Conservation (phyloP, 1,140 invertebrate genomes). For the Zaprionus ornatus region DNA sequence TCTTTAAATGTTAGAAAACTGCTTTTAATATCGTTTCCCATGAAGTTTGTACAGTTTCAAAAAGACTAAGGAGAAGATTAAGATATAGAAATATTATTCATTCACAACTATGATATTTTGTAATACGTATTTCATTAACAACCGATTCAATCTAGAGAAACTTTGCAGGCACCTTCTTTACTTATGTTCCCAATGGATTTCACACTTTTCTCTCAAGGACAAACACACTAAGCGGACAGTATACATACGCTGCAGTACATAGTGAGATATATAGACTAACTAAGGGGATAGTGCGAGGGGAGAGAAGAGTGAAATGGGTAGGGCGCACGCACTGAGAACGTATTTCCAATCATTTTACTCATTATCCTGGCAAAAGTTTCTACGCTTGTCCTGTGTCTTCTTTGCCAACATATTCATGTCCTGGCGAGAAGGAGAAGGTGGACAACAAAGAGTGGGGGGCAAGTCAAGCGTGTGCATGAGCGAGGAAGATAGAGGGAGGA, state of each 20-base stretch:
- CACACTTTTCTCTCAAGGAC: conserved; percentile 1
- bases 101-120: too few species aligned
- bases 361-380: conserved; percentile 76
- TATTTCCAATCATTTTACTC: conserved; percentile 82
- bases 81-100: too few species aligned
- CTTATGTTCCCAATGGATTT: not conserved
- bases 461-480: conserved; percentile 36
- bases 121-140: too few species aligned
- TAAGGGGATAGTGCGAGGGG: conserved; percentile 10
- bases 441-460: conserved; percentile 1
- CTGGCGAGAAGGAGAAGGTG: conserved; percentile 32
- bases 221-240: not conserved
- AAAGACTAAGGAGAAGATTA: too few species aligned
- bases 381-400: conserved; percentile 46
- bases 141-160: too few species aligned
- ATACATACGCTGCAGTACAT: not conserved
- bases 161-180: not conserved
- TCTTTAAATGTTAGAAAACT: too few species aligned
- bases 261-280: conserved; percentile 9
- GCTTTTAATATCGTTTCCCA: too few species aligned
- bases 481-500: conserved; percentile 11
- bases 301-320: not conserved
- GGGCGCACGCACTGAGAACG: conserved; percentile 70
- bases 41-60: too few species aligned
- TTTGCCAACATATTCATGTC: conserved; percentile 67